Evolutionary conservation across 2,113 vertebrate genomes (phyloP).

Genomic region (Antechinus flavipes): DNA sequence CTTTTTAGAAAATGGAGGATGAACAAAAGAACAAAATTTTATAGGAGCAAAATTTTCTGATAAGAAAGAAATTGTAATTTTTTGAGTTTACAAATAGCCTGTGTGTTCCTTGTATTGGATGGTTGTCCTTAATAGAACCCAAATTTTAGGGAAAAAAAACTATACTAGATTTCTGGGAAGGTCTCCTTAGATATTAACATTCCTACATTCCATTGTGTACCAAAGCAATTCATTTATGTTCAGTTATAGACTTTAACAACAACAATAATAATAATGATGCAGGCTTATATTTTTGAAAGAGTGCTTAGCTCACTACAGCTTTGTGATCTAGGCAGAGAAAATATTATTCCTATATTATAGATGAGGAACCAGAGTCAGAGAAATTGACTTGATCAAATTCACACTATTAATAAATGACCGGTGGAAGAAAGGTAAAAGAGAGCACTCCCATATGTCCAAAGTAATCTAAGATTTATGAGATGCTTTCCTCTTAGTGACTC

Average conservation of each 20-base stretch:
- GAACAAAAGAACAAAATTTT: no score
- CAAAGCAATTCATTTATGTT: constrained; percentile 24
- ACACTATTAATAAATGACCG: no score
- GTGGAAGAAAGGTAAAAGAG: no score
- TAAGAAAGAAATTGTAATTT: neutral
- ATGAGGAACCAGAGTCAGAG: neutral
- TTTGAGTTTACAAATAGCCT: neutral
- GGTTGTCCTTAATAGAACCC: neutral
- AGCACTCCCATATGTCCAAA: no score
- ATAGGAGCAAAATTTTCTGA: no score
- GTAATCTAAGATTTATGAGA: no score
- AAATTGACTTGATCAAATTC: constrained; percentile 1
- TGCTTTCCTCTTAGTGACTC: no score
- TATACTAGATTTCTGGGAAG: constrained; percentile 3
- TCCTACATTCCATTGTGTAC: neutral
- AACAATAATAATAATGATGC: neutral
- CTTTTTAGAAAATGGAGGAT: no score
- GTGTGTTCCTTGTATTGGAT: neutral
- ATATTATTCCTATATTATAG: no score
- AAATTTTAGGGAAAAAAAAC: neutral
- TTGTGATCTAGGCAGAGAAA: no score
- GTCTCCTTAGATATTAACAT: neutral
- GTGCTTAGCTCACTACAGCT: no score
- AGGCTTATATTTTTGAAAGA: no score
- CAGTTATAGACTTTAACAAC: constrained; percentile 32